Conservation (phyloP, 2,888 invertebrate species). For the Callyntrura guangdongensis region DNA sequence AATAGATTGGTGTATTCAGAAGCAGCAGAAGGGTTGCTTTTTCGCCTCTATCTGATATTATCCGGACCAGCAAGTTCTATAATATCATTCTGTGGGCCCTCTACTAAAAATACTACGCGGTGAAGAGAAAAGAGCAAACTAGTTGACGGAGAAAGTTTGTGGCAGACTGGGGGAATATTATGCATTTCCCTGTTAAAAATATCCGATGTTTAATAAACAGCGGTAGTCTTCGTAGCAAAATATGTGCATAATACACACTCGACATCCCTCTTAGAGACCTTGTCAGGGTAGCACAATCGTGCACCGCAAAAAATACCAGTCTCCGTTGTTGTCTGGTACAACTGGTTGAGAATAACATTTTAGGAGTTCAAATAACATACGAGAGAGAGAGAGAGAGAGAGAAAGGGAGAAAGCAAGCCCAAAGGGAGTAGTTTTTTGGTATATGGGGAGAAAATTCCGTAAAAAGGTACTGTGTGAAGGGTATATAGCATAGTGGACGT, state of each 20-base stretch:
- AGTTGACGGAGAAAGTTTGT: conserved; percentile 28
- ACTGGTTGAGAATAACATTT: not conserved
- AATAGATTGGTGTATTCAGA: conserved; percentile 10
- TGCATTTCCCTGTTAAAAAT: conserved; percentile 2
- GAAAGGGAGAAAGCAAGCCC: conserved; percentile 57
- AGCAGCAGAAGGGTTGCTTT: conserved; percentile 49
- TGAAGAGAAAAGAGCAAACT: conserved; percentile 13
- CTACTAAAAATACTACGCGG: not conserved
- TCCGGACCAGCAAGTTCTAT: not conserved
- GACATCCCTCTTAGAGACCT: not conserved
- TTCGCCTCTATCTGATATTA: not conserved
- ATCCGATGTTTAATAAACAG: not conserved
- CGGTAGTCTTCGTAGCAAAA: not conserved
- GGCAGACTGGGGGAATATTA: not conserved
- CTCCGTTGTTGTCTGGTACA: conserved; percentile 1
- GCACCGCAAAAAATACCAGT: conserved; percentile 4
- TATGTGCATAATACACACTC: not conserved
- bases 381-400: conserved; percentile 15
- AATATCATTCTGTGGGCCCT: not conserved
- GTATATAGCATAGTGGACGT: not conserved
- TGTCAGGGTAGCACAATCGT: not conserved
- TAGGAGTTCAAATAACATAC: too few relatives aligned
- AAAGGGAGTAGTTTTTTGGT: conserved; percentile 68
- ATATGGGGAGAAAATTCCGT: conserved; percentile 45
- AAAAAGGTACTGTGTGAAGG: not conserved